Conservation (phyloP, 2,888 invertebrate species). For the Blomia tropicalis region DNA sequence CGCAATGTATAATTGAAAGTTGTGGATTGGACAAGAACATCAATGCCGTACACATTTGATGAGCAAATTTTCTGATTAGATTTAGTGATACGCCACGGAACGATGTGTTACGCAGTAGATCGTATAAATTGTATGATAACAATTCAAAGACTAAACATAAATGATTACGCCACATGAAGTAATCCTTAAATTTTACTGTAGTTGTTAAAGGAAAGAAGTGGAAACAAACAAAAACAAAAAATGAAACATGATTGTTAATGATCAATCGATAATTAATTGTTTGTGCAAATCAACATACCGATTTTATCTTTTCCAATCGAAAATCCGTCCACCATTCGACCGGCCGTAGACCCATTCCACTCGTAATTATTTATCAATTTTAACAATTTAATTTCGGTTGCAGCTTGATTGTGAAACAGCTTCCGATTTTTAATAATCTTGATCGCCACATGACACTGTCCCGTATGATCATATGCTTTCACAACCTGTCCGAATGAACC, state of each 20-base stretch:
- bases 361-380: constrained; percentile 94
- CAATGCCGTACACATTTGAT: constrained; percentile 95
- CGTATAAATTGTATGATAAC: constrained; percentile 97
- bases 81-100: constrained; percentile 98
- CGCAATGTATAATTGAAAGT: constrained; percentile 98
- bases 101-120: constrained; percentile 96
- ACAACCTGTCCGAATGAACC: constrained; percentile 89
- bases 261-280: background rate
- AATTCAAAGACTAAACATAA: constrained; percentile 99
- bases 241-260: background rate
- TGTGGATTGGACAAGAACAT: constrained; percentile 97
- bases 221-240: background rate
- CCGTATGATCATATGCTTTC: constrained; percentile 93
- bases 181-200: constrained; percentile 94
- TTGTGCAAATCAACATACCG: constrained; percentile 31
- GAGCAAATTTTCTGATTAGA: constrained; percentile 98
- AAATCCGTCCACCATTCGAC: too few relatives aligned
- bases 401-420: constrained; percentile 99
- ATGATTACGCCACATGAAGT: constrained; percentile 99
- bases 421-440: constrained; percentile 99
- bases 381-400: constrained; percentile 99
- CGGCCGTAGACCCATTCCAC: constrained; percentile 96
- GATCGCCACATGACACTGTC: constrained; percentile 96
- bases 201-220: too few relatives aligned
- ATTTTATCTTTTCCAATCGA: constrained; percentile 55